Base-by-base conservation (phyloP, 2,797 vertebrate genomes). In the Pseudochirops cupreus region DNA sequence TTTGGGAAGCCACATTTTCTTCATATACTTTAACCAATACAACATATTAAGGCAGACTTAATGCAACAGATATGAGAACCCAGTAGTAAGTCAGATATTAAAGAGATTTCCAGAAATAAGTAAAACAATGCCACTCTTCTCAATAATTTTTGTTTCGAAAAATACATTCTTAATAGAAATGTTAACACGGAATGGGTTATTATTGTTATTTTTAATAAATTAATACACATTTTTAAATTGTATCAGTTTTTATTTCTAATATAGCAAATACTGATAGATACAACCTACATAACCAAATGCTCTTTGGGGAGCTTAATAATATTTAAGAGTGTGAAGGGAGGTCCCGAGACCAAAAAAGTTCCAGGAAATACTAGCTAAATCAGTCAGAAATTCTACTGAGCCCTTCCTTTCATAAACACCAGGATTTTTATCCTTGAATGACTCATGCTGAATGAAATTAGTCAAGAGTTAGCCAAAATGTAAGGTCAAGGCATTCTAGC, bases 351-450 rank as follows among this genome's bases (percentile, higher is more conserved):
- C 62, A 93, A 97, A 95, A 12, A 28, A 12, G 90, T 59, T 57
- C 87, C 94, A 95, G 94, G 53, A 97, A 97, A 95, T 26, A 57
- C 56, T 16, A 95, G 89, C 67, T 92, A 96, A 94, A 39, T 21
- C 39, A 90, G 52, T 46, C 93, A 12, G 2, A 16, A 24, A 97
- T 50, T 31, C n/a, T 74, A 90, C 59, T 33, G n/a, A 91, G 56
- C 13, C 59, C 62, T 53, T 96, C 74, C 95, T 91, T 95, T 56
- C 89, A 90, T 46, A 92, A 31, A 28, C 90, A 94, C 52, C 16
- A 92, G 59, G 56, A 39, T 74, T 95, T 96, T 74, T 39, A 74
- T 74, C 62, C 33, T 39, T 52, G 93, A 56, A 95, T 14, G 94
- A 89, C 56, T 59, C 33, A 87, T 62, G 39, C n/a, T 93, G 3